Base-by-base conservation (phyloP, 2,888 invertebrate genomes). In the Ischnura elegans region DNA sequence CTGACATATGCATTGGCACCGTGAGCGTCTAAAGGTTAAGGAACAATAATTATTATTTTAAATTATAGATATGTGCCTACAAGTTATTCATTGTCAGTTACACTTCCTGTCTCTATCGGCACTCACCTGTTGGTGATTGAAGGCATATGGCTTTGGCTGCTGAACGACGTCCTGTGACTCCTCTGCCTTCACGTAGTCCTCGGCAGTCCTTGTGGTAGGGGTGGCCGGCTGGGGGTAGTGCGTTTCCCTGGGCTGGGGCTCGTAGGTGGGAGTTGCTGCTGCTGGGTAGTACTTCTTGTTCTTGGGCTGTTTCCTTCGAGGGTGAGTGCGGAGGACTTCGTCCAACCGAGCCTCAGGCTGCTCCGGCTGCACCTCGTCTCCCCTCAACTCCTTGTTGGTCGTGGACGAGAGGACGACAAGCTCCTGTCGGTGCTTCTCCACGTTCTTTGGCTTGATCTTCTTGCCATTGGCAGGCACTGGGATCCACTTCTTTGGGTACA, bases 401-500 rank as follows among this genome's bases (percentile, higher is more conserved):
- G 43, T 61, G n/a, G 90, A 90, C 43, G 55, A 61, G 42, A 61
- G 61, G 43, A 90, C 90, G 13, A 90, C 61, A 2, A 90, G n/a
- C 43, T 90, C n/a, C n/a, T 90, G 47, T n/a, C 90, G 19, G 42
- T 43, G 55, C 90, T 90, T 90, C 90, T 90, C 90, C 21, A 66
- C 61, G 43, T 61, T 90, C 43, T 90, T 90, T 10, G 55, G 90
- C 43, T 90, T 61, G 5, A 90, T 43, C n/a, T 90, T 90, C 61
- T 90, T 90, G 21, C 61, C 90, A 16, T 90, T 66, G 0, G 55
- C 61, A 13, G 90, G n/a, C 16, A 25, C 61, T 2, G 90, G 61
- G 55, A 90, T 90, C 90, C 90, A 90, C 47, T 90, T 90, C 90
- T 90, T 90, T 43, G 90, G 90, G 45, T 90, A 90, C 10, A 21